phyloP scores from a whole-genome alignment of 2,888 invertebrate species.

The Imbricaverruca yamaguchii region DNA sequence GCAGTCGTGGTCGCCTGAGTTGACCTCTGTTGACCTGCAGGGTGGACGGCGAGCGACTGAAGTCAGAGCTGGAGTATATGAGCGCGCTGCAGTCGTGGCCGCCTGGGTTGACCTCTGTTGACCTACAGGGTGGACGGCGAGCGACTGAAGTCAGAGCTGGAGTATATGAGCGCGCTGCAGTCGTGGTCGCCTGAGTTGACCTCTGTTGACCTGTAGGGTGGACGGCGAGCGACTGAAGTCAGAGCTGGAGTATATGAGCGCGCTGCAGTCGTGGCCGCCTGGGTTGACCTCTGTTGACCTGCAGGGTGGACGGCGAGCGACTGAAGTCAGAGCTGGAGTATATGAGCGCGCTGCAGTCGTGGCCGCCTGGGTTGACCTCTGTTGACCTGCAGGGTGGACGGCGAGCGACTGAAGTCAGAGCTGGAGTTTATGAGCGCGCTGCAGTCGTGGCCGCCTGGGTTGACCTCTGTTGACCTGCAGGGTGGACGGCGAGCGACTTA shows the following conservation, averaged over 20 bases:
- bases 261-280: slow-evolving; percentile 93
- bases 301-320: slow-evolving; percentile 55
- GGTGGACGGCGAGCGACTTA: too few species aligned
- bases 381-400: slow-evolving; percentile 57
- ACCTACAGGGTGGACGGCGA: slow-evolving; percentile 54
- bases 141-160: slow-evolving; percentile 60
- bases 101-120: too few species aligned
- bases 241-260: slow-evolving; percentile 80
- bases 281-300: too few species aligned
- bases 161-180: slow-evolving; percentile 87
- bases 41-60: slow-evolving; percentile 57
- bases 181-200: slow-evolving; percentile 97
- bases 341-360: slow-evolving; percentile 89
- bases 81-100: slow-evolving; percentile 95
- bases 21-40: too few species aligned
- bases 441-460: too few species aligned
- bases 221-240: slow-evolving; percentile 56
- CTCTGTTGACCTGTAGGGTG: slow-evolving; percentile 51
- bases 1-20: slow-evolving; percentile 96
- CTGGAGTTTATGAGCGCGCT: slow-evolving; percentile 64
- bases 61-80: slow-evolving; percentile 71
- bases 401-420: slow-evolving; percentile 57
- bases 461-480: too few species aligned
- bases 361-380: too few species aligned
- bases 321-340: slow-evolving; percentile 69